Percentiles rank a stretch among this genome's conserved stretches.
phyloP scores from a whole-genome alignment of 2,797 vertebrate species.

The Diglossa cyanea region DNA sequence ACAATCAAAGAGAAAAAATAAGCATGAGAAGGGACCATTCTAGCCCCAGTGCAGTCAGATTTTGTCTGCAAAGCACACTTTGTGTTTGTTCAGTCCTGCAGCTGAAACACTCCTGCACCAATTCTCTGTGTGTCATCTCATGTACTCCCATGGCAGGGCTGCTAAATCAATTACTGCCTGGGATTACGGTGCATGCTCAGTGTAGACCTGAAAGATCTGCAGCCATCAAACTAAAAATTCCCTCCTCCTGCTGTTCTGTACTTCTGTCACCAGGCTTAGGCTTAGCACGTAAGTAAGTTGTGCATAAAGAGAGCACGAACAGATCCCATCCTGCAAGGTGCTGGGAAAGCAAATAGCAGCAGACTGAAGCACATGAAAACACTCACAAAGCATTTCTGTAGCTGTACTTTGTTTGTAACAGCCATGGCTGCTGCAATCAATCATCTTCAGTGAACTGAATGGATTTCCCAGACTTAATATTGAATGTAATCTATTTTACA shows the following conservation, averaged over 20 bases:
- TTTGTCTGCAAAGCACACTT: not conserved
- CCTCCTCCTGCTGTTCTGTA: not conserved
- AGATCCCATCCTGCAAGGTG: not conserved
- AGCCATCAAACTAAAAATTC: not conserved
- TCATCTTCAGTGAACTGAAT: slow-evolving; percentile 12
- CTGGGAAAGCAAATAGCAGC: not conserved
- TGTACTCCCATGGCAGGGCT: not conserved
- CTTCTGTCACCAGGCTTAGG: not conserved
- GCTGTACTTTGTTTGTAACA: not conserved
- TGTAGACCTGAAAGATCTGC: not conserved
- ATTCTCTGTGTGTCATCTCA: not conserved
- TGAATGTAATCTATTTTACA: not conserved
- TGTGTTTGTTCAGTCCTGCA: not conserved
- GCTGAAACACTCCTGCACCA: not conserved
- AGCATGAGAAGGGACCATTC: not conserved
- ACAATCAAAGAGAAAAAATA: not conserved
- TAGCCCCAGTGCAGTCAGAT: not conserved
- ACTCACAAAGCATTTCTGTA: not conserved
- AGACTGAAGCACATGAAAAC: not conserved
- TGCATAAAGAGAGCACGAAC: not conserved
- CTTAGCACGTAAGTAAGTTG: not conserved
- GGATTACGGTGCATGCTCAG: not conserved
- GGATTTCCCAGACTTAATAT: slow-evolving; percentile 11
- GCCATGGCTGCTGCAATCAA: not conserved
- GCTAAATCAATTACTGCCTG: not conserved